phyloP scores from a whole-genome alignment of 2,888 invertebrate genomes.

The Ectobius pallidus region DNA sequence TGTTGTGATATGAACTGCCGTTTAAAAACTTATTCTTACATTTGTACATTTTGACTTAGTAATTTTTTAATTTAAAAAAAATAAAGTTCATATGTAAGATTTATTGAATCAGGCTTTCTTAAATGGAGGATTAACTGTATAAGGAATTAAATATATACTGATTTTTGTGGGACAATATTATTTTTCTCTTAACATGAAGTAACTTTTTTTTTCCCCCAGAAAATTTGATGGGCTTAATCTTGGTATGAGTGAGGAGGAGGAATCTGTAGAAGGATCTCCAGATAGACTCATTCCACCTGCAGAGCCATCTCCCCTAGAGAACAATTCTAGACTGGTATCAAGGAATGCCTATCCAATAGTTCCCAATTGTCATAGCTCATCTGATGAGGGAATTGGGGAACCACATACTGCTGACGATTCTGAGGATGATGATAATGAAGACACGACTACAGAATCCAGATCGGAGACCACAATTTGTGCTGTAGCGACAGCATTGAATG shows the following conservation, averaged over 20 bases:
- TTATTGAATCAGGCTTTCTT: too few species aligned
- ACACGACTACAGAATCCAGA: conserved; percentile 44
- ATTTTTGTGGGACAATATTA: too few species aligned
- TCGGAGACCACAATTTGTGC: conserved; percentile 43
- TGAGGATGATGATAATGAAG: conserved; percentile 50
- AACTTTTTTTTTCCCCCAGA: conserved; percentile 47
- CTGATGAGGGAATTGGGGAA: conserved; percentile 7
- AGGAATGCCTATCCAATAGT: background rate
- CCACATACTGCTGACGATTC: conserved; percentile 38
- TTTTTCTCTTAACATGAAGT: too few species aligned
- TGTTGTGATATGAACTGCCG: too few species aligned
- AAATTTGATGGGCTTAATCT: conserved; percentile 53
- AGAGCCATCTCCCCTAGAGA: background rate
- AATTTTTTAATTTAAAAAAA: too few species aligned
- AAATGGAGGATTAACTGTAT: too few species aligned
- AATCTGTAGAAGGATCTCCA: conserved; percentile 9
- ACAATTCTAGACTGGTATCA: background rate
- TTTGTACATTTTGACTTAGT: too few species aligned
- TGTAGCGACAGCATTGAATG: conserved; percentile 34
- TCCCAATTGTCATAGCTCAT: background rate
- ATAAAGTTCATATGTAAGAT: too few species aligned
- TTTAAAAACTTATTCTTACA: too few species aligned
- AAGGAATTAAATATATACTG: too few species aligned
- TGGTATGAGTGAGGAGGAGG: background rate
- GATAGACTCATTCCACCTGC: background rate